phyloP scores from a whole-genome alignment of 2,888 invertebrate species.

The Malthinus seriepunctatus region DNA sequence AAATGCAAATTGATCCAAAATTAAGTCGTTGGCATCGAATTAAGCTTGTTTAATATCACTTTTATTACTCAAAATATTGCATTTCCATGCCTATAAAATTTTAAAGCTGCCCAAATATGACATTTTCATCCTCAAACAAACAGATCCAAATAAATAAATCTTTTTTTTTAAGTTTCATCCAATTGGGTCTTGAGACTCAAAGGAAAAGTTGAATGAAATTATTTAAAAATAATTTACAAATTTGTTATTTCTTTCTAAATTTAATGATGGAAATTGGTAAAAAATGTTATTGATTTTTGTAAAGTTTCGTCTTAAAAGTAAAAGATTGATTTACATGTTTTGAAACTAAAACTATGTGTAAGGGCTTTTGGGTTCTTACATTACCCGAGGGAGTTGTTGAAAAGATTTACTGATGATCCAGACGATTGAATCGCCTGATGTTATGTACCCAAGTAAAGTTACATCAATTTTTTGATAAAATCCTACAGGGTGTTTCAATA shows the following conservation, averaged over 20 bases:
- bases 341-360: constrained; percentile 1
- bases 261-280: background rate
- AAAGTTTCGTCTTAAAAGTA: background rate
- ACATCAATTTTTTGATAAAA: no score
- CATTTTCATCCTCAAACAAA: no score
- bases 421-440: constrained; percentile 1
- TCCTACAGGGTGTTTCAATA: no score
- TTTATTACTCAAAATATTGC: constrained; percentile 18
- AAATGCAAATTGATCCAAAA: constrained; percentile 37
- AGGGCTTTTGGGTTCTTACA: background rate
- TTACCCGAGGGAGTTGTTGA: constrained; percentile 1
- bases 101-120: background rate
- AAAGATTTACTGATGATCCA: constrained; percentile 4
- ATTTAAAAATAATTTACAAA: no score
- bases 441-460: background rate
- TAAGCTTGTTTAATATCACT: constrained; percentile 22
- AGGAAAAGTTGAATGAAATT: no score
- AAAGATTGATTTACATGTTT: constrained; percentile 1
- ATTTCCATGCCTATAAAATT: constrained; percentile 19
- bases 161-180: no score
- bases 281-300: background rate
- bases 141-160: no score
- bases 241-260: no score
- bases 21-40: constrained; percentile 33
- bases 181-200: no score